phyloP scores from a whole-genome alignment of 2,888 invertebrate species.

The Galerucella pusilla region DNA sequence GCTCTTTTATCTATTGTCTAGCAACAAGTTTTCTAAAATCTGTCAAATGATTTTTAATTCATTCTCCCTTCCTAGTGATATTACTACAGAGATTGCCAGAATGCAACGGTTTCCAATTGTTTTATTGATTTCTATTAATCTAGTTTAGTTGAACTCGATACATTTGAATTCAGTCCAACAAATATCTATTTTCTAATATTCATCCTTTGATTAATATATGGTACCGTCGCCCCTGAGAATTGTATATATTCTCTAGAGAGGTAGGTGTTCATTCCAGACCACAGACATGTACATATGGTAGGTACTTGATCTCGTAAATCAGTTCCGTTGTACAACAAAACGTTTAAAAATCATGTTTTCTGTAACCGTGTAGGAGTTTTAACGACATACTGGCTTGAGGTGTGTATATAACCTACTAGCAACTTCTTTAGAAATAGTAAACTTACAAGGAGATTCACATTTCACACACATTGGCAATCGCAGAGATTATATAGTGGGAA shows the following conservation, averaged over 20 bases:
- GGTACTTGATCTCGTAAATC: constrained; percentile 30
- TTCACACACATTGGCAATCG: not conserved
- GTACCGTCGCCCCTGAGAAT: constrained; percentile 9
- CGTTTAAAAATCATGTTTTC: constrained; percentile 27
- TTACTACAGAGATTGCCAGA: no score
- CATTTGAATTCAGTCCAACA: not conserved
- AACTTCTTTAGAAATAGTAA: constrained; percentile 6
- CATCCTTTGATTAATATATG: not conserved
- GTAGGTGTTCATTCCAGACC: constrained; percentile 35
- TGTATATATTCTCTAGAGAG: constrained; percentile 11
- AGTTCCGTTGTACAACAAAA: constrained; percentile 29
- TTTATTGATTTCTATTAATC: no score
- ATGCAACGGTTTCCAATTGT: no score
- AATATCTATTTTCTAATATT: not conserved
- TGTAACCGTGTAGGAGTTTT: constrained; percentile 21
- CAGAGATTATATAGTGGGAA: no score
- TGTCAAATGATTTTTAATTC: no score
- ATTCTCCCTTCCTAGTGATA: no score
- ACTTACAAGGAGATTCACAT: constrained; percentile 8
- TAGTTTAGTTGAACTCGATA: no score
- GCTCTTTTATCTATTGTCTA: no score
- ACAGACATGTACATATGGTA: constrained; percentile 13
- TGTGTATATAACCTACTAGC: constrained; percentile 34
- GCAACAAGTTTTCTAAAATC: no score
- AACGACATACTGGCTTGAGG: constrained; percentile 29